Evolutionary conservation across 2,888 invertebrate species (phyloP).

Genomic region (Drosophila lutescens): DNA sequence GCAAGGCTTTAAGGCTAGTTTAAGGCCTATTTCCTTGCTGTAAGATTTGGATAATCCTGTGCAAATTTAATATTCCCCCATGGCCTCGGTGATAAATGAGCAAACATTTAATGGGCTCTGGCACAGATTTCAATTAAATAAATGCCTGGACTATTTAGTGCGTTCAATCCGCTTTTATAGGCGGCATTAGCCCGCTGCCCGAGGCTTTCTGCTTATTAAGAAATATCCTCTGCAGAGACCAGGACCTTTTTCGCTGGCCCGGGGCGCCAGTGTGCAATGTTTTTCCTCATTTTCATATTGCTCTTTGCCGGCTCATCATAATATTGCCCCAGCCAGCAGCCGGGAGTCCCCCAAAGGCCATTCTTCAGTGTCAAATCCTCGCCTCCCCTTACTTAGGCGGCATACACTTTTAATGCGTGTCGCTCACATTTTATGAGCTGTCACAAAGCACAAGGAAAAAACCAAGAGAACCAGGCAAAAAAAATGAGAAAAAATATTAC

Average conservation of each 20-base stretch:
- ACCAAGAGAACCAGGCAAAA: conserved; percentile 28
- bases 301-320: conserved; percentile 70
- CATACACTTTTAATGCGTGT: conserved; percentile 74
- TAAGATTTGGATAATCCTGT: conserved; percentile 19
- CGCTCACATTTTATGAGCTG: conserved; percentile 79
- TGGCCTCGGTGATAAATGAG: conserved; percentile 38
- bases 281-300: conserved; percentile 70
- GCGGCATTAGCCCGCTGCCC: conserved; percentile 36
- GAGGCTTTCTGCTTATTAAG: conserved; percentile 67
- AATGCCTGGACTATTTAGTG: conserved; percentile 68
- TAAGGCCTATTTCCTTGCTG: neutral
- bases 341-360: conserved; percentile 58
- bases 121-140: conserved; percentile 71
- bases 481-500: conserved; percentile 40
- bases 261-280: conserved; percentile 46
- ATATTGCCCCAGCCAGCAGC: conserved; percentile 53
- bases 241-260: conserved; percentile 32
- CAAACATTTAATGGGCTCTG: conserved; percentile 57
- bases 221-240: conserved; percentile 28
- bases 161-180: conserved; percentile 63
- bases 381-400: conserved; percentile 29
- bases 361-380: conserved; percentile 72
- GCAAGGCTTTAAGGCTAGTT: conserved; percentile 2
- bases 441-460: conserved; percentile 73
- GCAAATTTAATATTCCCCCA: conserved; percentile 43